Evolutionary conservation across 2,113 vertebrate genomes (phyloP).

Genomic region (Lasiurus borealis): DNA sequence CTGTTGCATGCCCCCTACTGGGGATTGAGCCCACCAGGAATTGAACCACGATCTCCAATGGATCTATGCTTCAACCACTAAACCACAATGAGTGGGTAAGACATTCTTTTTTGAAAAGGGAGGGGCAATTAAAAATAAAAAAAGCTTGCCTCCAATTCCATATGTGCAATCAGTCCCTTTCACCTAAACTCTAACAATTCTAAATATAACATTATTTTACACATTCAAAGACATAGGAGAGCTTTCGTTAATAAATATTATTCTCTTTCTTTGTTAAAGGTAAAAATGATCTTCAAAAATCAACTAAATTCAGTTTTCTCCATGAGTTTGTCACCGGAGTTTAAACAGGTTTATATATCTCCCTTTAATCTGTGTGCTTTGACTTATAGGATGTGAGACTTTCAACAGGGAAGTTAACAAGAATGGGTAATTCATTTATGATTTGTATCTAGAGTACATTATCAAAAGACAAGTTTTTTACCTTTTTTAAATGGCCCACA

Average conservation of each 20-base stretch:
- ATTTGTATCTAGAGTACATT: background rate
- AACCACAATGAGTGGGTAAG: too few relatives aligned
- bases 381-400: background rate
- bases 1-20: too few relatives aligned
- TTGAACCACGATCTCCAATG: too few relatives aligned
- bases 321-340: background rate
- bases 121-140: too few relatives aligned
- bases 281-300: background rate
- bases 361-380: background rate
- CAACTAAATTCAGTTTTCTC: background rate
- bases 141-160: background rate
- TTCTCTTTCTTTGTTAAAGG: background rate
- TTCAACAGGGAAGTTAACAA: background rate
- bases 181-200: background rate
- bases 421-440: background rate
- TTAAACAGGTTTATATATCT: background rate
- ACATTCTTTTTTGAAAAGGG: too few relatives aligned
- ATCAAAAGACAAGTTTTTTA: background rate
- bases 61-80: too few relatives aligned
- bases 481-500: background rate
- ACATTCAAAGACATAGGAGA: background rate
- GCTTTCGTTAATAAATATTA: background rate
- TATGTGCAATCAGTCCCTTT: background rate
- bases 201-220: constrained; percentile 8
- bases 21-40: too few relatives aligned